These are phyloP conservation scores for Ephydatia muelleri DNA, from an alignment of 37 sponge, comb jelly and placozoan genomes.

Conservation along the genomic window DNA sequence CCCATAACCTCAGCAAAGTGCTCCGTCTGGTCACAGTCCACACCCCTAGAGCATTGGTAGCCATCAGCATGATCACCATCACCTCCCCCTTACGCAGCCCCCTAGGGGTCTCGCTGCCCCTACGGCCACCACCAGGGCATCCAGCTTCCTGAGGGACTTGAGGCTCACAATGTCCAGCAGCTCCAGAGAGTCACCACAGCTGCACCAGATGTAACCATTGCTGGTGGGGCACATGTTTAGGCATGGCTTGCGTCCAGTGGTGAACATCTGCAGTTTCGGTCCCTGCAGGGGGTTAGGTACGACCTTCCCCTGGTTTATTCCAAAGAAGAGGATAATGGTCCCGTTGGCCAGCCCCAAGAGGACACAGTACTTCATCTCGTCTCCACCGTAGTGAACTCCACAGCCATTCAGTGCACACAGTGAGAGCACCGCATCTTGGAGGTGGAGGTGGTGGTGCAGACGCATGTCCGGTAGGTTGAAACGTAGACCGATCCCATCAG, in stretches of 20 bases:
- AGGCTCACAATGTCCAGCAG: too few relatives aligned
- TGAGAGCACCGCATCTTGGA: slow-evolving; percentile 85
- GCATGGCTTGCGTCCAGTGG: slow-evolving; percentile 52
- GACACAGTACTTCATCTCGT: slow-evolving; percentile 48
- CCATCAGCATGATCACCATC: too few relatives aligned
- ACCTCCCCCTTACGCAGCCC: too few relatives aligned
- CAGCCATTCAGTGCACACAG: slow-evolving; percentile 54
- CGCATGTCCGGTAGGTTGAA: slow-evolving; percentile 81
- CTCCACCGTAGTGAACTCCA: slow-evolving; percentile 7
- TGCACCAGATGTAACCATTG: slow-evolving; percentile 64
- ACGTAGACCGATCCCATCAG: slow-evolving; percentile 83
- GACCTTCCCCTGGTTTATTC: slow-evolving; percentile 49
- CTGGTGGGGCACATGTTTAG: slow-evolving; percentile 43
- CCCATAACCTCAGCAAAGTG: too few relatives aligned
- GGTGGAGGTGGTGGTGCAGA: slow-evolving; percentile 70
- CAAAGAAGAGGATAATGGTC: slow-evolving; percentile 71
- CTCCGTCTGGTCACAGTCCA: too few relatives aligned
- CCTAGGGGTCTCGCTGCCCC: too few relatives aligned
- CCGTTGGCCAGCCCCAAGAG: slow-evolving; percentile 85
- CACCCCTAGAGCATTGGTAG: too few relatives aligned
- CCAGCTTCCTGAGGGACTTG: too few relatives aligned
- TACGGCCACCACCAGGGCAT: too few relatives aligned
- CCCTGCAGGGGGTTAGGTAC: slow-evolving; percentile 69
- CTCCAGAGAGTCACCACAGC: slow-evolving; percentile 70
- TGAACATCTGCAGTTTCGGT: slow-evolving; percentile 37